Percentiles rank a stretch among this genome's conserved stretches.
Evolutionary conservation across 1,140 invertebrate species (phyloP).

Genomic region (Polyergus mexicanus): DNA sequence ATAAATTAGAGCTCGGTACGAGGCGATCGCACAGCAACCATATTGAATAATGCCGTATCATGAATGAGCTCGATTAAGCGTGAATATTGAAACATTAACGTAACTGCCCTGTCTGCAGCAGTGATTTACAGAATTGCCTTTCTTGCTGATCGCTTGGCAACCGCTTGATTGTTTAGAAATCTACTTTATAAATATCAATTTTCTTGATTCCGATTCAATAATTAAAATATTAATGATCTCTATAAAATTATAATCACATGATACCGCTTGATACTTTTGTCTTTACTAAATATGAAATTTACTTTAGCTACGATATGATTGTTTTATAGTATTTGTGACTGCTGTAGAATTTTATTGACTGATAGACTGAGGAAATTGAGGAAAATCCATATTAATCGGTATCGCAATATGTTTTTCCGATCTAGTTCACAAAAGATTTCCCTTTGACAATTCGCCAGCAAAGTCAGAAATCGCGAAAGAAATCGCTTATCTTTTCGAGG

Average conservation of each 20-base stretch:
- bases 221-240: constrained; percentile 31
- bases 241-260: background rate
- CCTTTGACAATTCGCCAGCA: constrained; percentile 27
- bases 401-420: no score
- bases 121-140: constrained; percentile 73
- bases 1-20: constrained; percentile 62
- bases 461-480: constrained; percentile 17
- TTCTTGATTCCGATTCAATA: background rate
- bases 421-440: constrained; percentile 36
- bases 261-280: background rate
- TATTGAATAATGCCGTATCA: constrained; percentile 42
- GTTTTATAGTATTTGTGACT: background rate
- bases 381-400: no score
- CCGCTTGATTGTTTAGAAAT: constrained; percentile 40
- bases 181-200: constrained; percentile 52
- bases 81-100: constrained; percentile 75
- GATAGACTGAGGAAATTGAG: no score
- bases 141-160: constrained; percentile 61
- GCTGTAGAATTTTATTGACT: background rate
- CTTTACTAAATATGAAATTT: constrained; percentile 1
- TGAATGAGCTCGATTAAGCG: constrained; percentile 70
- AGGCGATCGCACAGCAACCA: constrained; percentile 39
- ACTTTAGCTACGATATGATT: background rate
- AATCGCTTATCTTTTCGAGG: constrained; percentile 54
- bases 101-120: constrained; percentile 70